Base-by-base conservation (phyloP, 2,888 invertebrate species). In the Drosophila falleni region DNA sequence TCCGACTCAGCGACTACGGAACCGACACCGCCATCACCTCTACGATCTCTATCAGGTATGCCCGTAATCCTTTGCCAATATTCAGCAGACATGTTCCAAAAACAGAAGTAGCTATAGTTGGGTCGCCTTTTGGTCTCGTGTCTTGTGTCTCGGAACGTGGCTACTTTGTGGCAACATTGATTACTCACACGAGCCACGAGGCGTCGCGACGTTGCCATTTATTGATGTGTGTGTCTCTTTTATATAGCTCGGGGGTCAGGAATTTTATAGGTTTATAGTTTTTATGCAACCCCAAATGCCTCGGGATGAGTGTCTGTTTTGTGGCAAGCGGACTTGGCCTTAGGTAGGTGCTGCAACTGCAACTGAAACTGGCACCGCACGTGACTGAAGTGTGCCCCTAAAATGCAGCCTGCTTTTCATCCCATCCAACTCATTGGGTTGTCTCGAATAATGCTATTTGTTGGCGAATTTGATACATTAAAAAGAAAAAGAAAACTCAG, bases 41-140 rank as follows among this genome's bases (percentile, higher is more conserved):
- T 91, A 76, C 92, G 90, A 66, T 91, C 91, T 55, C 77, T 91
- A 87, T 90, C 92, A 90, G 93, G 92, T 92, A 91, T 42, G 76
- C 49, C 23, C 19, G 58, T 90, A 90, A 90, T 90, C 90, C 90
- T 90, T 87, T 87, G 88, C 47, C 71, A 59, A 73, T 73, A 90
- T 89, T 68, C 78, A 77, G 46, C 39, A 51, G 70, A 65, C 87
- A 87, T 89, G 87, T 87, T 44, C 70, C 65, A 61, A 46, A 37
- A 55, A 31, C 8, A 49, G 26, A 23, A 62, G 35, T 51, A 39
- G 50, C 39, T n/a, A 15, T 23, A 62, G 15, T 33, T 53, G 35
- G 41, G 31, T 29, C 23, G 19, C 11, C 39, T 44, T 63, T 55
- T 13, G 35, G 58, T 33, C 60, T 70, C 56, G 60, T 53, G 58